Conservation (phyloP, 2,113 vertebrate species). For the Menidia beryllina region DNA sequence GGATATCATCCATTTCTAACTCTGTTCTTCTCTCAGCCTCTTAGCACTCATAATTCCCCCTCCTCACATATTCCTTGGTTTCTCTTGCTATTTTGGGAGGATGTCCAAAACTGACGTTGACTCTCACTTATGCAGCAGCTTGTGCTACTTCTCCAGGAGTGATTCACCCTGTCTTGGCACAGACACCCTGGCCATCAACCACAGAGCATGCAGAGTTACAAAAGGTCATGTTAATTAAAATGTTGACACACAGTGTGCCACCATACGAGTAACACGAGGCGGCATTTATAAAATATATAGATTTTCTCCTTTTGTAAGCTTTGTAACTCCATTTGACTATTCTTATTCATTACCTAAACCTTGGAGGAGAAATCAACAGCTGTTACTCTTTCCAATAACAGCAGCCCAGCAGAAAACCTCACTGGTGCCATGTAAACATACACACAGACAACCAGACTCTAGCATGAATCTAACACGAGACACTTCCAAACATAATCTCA, state of each 20-base stretch:
- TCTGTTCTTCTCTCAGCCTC: not conserved
- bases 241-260: slow-evolving; percentile 27
- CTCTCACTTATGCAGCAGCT: slow-evolving; percentile 24
- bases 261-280: slow-evolving; percentile 5
- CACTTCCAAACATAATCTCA: not conserved
- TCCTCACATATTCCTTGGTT: not conserved
- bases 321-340: too few relatives aligned
- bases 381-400: not conserved
- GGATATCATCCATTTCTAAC: slow-evolving; percentile 5
- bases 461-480: not conserved
- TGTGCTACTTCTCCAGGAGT: slow-evolving; percentile 9
- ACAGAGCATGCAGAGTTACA: slow-evolving; percentile 4
- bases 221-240: slow-evolving; percentile 35
- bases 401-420: not conserved
- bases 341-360: not conserved
- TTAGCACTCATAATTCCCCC: not conserved
- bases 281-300: not conserved
- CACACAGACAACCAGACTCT: not conserved
- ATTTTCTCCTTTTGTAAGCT: not conserved
- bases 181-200: not conserved
- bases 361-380: not conserved
- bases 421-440: not conserved
- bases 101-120: slow-evolving; percentile 29
- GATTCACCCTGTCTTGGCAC: not conserved
- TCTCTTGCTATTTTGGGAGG: slow-evolving; percentile 9